Evolutionary conservation across 2,888 invertebrate genomes (phyloP), one percentile per base, ranked within the genome.

Genomic region (Sisyra nigra): DNA sequence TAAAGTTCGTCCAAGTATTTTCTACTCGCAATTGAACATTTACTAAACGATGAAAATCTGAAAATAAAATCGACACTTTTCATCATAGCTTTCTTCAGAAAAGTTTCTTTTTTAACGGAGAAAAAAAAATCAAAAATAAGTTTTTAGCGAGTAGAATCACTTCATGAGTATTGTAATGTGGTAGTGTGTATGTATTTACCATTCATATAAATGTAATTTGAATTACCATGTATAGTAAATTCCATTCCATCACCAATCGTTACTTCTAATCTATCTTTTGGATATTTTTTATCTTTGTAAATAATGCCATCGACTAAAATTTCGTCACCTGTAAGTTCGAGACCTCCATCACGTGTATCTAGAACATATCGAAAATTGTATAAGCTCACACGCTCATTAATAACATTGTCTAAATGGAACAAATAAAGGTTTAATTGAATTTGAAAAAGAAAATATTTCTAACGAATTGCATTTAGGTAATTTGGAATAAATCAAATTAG

Each of bases 201-300:
- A 14, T 9, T 9, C 29, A 44, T 37, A 48, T 42, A 43, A 40
- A 10, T 13, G 19, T 24, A 11, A 14, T 30, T 24, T 24, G 44
- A 50, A 50, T 61, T 72, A 76, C 87, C 88, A 63, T 87, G 88
- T 68, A 89, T 88, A 41, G 87, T 88, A 58, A 89, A 87, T 64
- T 89, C 89, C 84, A 89, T 88, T 51, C 88, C 88, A 60, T 88
- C 88, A 39, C 88, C 88, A 56, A 89, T 87, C 48, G 88, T 87
- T 50, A 89, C 87, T 68, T 91, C 89, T 51, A 88, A 72, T 64
- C 86, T 83, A 58, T 86, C 85, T 68, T 86, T 73, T 14, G 72
- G 83, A 55, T 82, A 80, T 64, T 88, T 89, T 64, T 86, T 86
- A 57, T 87, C 86, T 60, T 83, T 80, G 63, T 82, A 84, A 55